Evolutionary conservation across 2,113 vertebrate genomes (phyloP).

Genomic region (Gadus macrocephalus): DNA sequence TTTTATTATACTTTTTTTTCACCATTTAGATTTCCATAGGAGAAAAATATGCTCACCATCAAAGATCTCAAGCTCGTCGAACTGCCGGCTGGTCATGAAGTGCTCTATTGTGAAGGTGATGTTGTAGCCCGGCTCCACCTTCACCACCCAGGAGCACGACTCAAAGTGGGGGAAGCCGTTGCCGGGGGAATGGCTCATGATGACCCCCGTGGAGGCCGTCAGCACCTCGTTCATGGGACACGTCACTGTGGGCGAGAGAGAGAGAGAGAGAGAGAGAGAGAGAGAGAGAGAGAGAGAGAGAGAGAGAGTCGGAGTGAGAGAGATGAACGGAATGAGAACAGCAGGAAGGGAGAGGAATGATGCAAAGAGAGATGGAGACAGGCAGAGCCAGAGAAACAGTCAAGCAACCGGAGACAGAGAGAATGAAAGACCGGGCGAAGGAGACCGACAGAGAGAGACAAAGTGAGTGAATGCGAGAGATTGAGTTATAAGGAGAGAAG

Average conservation of each 20-base stretch:
- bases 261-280: background rate
- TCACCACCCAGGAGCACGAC: slow-evolving; percentile 95
- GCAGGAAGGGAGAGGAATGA: slow-evolving; percentile 4
- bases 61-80: slow-evolving; percentile 95
- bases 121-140: slow-evolving; percentile 87
- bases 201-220: slow-evolving; percentile 87
- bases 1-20: background rate
- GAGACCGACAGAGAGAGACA: slow-evolving; percentile 1
- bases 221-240: slow-evolving; percentile 91
- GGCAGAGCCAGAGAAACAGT: background rate
- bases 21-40: background rate
- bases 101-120: slow-evolving; percentile 90
- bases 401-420: background rate
- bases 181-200: slow-evolving; percentile 91
- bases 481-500: background rate
- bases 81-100: slow-evolving; percentile 94
- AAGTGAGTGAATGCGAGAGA: background rate
- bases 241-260: slow-evolving; percentile 71
- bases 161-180: slow-evolving; percentile 93
- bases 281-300: background rate
- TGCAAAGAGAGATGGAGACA: background rate
- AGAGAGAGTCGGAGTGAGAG: background rate
- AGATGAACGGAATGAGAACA: background rate
- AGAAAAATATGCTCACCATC: slow-evolving; percentile 77
- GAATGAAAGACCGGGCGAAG: slow-evolving; percentile 6